phyloP scores from a whole-genome alignment of 2,113 vertebrate species.

The Neotragus pygmaeus region DNA sequence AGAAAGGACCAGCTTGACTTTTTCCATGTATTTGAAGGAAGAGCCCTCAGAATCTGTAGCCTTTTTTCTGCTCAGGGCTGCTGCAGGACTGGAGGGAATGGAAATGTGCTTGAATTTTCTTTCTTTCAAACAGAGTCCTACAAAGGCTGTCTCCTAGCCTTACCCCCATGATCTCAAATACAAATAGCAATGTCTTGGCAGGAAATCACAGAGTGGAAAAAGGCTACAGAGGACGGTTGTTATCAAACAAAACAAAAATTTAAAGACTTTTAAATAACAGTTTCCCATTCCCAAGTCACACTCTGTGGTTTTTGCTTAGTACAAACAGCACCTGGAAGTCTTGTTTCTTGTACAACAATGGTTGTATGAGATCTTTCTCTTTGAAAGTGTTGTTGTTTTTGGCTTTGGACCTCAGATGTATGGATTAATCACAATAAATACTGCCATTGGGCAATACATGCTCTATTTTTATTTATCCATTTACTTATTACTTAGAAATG shows the following conservation, averaged over 20 bases:
- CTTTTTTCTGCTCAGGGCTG: constrained; percentile 59
- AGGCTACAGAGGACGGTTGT: constrained; percentile 45
- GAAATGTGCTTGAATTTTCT: constrained; percentile 55
- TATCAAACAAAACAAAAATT: constrained; percentile 27
- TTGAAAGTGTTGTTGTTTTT: not conserved
- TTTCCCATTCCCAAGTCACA: constrained; percentile 30
- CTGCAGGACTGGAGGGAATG: constrained; percentile 32
- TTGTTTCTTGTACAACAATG: constrained; percentile 6
- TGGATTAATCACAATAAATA: not conserved
- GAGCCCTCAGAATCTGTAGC: constrained; percentile 10
- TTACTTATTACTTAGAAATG: constrained; percentile 16
- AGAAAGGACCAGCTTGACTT: constrained; percentile 24
- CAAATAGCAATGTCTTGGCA: constrained; percentile 59
- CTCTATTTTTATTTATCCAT: not conserved
- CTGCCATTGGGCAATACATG: not conserved
- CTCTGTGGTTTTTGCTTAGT: not conserved
- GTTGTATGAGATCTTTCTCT: not conserved
- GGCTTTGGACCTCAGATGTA: not conserved
- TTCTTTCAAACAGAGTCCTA: constrained; percentile 64
- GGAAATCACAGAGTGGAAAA: constrained; percentile 40
- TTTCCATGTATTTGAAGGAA: constrained; percentile 23
- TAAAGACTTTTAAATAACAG: constrained; percentile 50
- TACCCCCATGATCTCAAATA: not conserved
- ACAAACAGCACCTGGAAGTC: not conserved
- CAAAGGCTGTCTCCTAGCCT: constrained; percentile 35